Base-by-base conservation (phyloP, 2,797 vertebrate species). In the Threskiornis aethiopicus region DNA sequence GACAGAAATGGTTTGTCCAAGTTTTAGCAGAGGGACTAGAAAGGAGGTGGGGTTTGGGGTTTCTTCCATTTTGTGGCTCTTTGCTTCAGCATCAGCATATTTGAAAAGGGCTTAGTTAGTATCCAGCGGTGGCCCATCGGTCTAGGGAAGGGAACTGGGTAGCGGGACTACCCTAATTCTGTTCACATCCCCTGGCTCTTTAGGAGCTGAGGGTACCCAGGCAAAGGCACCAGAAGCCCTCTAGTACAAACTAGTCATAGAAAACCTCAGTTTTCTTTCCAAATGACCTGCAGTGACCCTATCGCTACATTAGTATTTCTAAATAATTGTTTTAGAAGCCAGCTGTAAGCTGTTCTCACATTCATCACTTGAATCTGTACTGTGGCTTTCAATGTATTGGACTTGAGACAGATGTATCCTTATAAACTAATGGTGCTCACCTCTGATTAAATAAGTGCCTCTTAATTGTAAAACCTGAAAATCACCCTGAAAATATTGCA, bases 371-470 rank as follows among this genome's bases (percentile, higher is more conserved):
- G 5, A 31, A 17, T 65, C 58, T 29, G 10, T 15, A 4, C 55
- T 7, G 69, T 22, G 21, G 59, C 19, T 72, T 57, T 61, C 76
- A 6, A 2, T 8, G 0, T 18, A 2, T 5, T 1, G 19, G 31
- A n/a, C 42, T 37, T 2, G 29, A 25, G 73, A 18, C 80, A 84
- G 25, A 42, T 9, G 65, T 14, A 2, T 10, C 75, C 54, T 37
- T 66, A 41, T 3, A 58, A 81, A 87, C 44, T 11, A 17, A 13
- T 4, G 28, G 42, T 41, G 54, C 67, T 64, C 66, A 16, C 52
- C 52, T 67, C 42, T 46, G 54, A 21, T 52, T 37, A 54, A 49
- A 41, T 20, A 31, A 22, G 29, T 11, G 12, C 59, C 80, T 76
- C 66, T 76, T 44, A 21, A 33, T 12, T 71, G 59, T 12, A 61